Conservation (phyloP, 1,140 invertebrate species). For the Drosophila nasuta region DNA sequence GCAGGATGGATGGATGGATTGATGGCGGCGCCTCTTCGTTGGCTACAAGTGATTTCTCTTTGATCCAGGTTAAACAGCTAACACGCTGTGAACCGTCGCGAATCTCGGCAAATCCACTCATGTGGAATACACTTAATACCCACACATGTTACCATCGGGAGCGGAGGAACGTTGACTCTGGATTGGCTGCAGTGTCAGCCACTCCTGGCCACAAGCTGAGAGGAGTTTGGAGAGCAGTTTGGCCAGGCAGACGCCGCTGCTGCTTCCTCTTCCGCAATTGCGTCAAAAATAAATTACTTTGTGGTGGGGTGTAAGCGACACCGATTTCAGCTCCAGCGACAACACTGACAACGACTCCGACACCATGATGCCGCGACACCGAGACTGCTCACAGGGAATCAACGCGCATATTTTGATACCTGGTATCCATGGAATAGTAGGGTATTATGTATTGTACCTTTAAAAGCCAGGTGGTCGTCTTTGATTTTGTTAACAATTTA, state of each 20-base stretch:
- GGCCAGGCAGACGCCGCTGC: background rate
- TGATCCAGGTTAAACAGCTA: constrained; percentile 71
- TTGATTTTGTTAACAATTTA: too few species aligned
- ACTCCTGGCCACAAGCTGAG: constrained; percentile 17
- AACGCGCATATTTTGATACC: constrained; percentile 40
- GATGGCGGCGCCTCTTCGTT: background rate
- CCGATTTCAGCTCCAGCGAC: constrained; percentile 13
- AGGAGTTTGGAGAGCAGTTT: constrained; percentile 23
- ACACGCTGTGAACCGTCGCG: constrained; percentile 65
- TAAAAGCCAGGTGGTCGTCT: too few species aligned
- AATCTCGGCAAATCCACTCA: constrained; percentile 70
- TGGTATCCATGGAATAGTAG: too few species aligned
- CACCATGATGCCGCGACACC: constrained; percentile 9
- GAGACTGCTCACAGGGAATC: constrained; percentile 38
- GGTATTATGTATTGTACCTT: background rate
- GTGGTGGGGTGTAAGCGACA: constrained; percentile 46
- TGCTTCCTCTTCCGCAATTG: constrained; percentile 50
- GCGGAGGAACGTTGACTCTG: background rate
- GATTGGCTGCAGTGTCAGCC: background rate
- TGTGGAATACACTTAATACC: constrained; percentile 66
- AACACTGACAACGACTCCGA: background rate
- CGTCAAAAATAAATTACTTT: constrained; percentile 69
- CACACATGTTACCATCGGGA: constrained; percentile 41
- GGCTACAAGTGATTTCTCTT: constrained; percentile 62
- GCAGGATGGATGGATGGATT: background rate